Evolutionary conservation across 1,140 invertebrate species (phyloP), one percentile per base, ranked within the genome.

Genomic region (Tetramorium parvispinum): DNA sequence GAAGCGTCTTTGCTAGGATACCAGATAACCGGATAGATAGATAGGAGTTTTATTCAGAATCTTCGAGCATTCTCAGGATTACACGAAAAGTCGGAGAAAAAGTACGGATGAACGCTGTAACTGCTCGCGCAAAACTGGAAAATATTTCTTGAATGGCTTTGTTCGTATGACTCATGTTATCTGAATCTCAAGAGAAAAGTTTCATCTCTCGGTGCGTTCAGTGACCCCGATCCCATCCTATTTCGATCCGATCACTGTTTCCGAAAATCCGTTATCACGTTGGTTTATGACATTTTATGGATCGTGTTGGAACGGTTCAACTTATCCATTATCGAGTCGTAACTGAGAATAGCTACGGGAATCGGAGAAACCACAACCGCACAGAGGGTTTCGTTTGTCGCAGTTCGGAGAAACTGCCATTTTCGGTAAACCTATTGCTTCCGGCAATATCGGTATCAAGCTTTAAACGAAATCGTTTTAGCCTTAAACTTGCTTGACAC

Each of bases 261-360:
- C 4, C 66, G 51, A 21, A 82, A 71, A 73, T 57, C 18, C 24
- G 1, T 57, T 82, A 71, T 61, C 7, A 40, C 7, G 8, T 46
- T 32, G 18, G 11, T 16, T 79, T 81, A 68, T 81, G 46, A 78
- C 43, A 27, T 37, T 63, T 70, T 70, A 55, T 70, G 37, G 21
- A 55, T 57, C 51, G 53, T 46, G 13, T 32, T 16, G 53, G 53
- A 27, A 21, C 32, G 51, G 40, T 87, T 85, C 63, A 91, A 91
- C 90, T 90, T 90, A 46, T n/a, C 89, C 85, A 90, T 91, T 91
- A 91, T 77, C 87, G 87, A 87, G 63, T 79, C 77, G 77, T 81
- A 83, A 61, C 32, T 1, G 53, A 49, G 71, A 71, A 68, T 71
- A 77, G 49, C 65, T 61, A 59, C 32, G 71, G 18, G 68, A 75